A percentile compares a stretch with the other conserved stretches of the same genome.
phyloP scores from a whole-genome alignment of 2,888 invertebrate species.

The Agriopis aurantiaria region DNA sequence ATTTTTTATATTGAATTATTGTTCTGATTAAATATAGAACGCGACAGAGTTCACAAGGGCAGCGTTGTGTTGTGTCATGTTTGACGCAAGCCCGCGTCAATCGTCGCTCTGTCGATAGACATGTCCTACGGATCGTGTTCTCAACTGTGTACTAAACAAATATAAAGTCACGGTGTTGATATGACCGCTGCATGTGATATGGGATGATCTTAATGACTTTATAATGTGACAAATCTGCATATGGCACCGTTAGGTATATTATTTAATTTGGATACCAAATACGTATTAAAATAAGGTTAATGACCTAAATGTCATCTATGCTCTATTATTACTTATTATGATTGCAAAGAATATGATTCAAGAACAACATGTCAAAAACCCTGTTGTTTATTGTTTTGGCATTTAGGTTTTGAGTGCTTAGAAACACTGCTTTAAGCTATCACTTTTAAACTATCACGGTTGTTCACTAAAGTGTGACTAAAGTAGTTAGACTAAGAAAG shows the following conservation, averaged over 20 bases:
- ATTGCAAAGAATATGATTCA: background rate
- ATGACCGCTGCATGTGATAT: conserved; percentile 45
- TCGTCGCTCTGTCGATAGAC: conserved; percentile 68
- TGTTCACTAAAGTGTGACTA: too few relatives aligned
- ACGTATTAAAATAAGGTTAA: background rate
- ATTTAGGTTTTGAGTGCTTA: too few relatives aligned
- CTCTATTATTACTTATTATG: background rate
- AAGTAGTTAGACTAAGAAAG: too few relatives aligned
- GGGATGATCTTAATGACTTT: conserved; percentile 29
- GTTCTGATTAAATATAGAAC: background rate
- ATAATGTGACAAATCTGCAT: conserved; percentile 44
- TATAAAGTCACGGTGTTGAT: conserved; percentile 61
- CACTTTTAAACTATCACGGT: too few relatives aligned
- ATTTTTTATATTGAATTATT: too few relatives aligned
- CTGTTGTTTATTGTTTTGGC: background rate
- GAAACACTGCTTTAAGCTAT: too few relatives aligned
- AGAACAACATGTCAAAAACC: background rate
- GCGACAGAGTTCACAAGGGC: conserved; percentile 37
- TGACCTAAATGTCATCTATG: background rate
- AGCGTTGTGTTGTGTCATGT: conserved; percentile 45
- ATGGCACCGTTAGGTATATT: conserved; percentile 16
- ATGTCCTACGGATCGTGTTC: conserved; percentile 53
- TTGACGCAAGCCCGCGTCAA: conserved; percentile 65
- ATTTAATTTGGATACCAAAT: background rate
- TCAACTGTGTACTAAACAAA: conserved; percentile 60